These are phyloP conservation scores for Caenorhabditis angaria DNA, from an alignment of 2,888 invertebrate genomes.

Conservation along the genomic window DNA sequence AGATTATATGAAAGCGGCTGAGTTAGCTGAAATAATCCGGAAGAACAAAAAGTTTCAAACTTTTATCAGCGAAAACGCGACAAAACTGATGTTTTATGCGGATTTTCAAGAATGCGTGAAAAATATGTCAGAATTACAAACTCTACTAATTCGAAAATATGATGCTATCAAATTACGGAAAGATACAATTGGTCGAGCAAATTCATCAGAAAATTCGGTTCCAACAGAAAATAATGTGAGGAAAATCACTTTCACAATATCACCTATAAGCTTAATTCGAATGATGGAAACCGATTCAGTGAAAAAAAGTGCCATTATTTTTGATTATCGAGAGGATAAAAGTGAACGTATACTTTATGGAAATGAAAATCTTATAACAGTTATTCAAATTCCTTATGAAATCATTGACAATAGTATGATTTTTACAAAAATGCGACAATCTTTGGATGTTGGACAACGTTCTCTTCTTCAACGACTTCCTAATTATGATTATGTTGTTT, in stretches of 20 bases:
- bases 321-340: slow-evolving; percentile 33
- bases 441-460: slow-evolving; percentile 28
- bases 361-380: slow-evolving; percentile 30
- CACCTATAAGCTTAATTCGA: slow-evolving; percentile 40
- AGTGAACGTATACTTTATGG: slow-evolving; percentile 25
- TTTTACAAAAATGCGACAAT: slow-evolving; percentile 18
- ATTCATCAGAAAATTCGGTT: not conserved
- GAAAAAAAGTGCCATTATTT: slow-evolving; percentile 41
- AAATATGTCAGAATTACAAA: slow-evolving; percentile 18
- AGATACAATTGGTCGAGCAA: slow-evolving; percentile 14
- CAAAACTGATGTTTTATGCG: slow-evolving; percentile 5
- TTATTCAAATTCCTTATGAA: slow-evolving; percentile 35
- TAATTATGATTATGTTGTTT: slow-evolving; percentile 53
- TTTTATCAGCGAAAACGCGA: slow-evolving; percentile 7
- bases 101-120: slow-evolving; percentile 10
- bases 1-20: slow-evolving; percentile 21
- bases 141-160: slow-evolving; percentile 25
- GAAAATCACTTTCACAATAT: slow-evolving; percentile 17
- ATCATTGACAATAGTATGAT: slow-evolving; percentile 36
- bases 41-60: not conserved
- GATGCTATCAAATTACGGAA: slow-evolving; percentile 12
- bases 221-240: slow-evolving; percentile 3
- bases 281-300: slow-evolving; percentile 28
- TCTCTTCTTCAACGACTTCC: slow-evolving; percentile 28
- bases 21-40: slow-evolving; percentile 14